phyloP scores from a whole-genome alignment of 2,797 vertebrate genomes.

The Lepilemur ruficaudatus region DNA sequence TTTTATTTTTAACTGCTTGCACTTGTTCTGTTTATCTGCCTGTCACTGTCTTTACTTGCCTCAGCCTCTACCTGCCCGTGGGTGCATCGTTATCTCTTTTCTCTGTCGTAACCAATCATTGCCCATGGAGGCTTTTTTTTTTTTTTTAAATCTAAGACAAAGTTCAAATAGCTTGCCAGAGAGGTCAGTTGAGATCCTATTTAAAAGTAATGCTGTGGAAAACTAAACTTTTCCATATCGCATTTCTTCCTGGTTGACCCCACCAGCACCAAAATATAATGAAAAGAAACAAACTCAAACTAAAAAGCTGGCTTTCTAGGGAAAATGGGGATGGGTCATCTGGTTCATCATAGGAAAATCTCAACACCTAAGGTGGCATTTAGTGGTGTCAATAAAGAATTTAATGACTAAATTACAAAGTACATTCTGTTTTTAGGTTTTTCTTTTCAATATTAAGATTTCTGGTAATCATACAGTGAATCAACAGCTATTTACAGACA shows the following conservation, averaged over 20 bases:
- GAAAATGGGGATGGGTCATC: not conserved
- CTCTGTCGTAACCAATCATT: constrained; percentile 77
- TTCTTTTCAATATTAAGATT: not conserved
- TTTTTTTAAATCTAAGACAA: constrained; percentile 60
- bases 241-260: not conserved
- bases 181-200: constrained; percentile 67
- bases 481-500: not conserved
- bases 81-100: constrained; percentile 74
- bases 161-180: constrained; percentile 68
- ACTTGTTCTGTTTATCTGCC: constrained; percentile 77
- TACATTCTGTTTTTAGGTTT: constrained; percentile 1
- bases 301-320: constrained; percentile 12
- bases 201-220: constrained; percentile 75
- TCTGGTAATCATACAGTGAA: not conserved
- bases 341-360: not conserved
- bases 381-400: not conserved
- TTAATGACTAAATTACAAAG: not conserved
- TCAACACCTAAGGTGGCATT: not conserved
- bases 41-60: constrained; percentile 72
- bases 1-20: constrained; percentile 76
- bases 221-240: not conserved
- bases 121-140: constrained; percentile 71
- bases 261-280: not conserved
- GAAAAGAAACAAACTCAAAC: not conserved
- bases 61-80: constrained; percentile 59